These are phyloP conservation scores for Gobio occitaniae DNA, from an alignment of 2,797 vertebrate genomes.

Conservation along the genomic window DNA sequence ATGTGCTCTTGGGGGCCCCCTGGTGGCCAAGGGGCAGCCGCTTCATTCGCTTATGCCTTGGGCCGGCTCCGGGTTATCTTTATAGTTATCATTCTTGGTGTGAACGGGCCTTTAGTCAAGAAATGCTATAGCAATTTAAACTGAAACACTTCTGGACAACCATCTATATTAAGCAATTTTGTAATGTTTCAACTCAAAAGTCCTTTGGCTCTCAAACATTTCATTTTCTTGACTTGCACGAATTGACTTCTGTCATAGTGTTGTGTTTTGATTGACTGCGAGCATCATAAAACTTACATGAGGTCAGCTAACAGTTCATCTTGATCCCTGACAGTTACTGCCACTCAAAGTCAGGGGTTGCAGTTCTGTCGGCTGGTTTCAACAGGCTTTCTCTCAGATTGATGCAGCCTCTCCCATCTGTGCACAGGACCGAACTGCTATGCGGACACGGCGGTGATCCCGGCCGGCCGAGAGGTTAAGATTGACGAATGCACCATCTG, in stretches of 20 bases:
- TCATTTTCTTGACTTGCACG: background rate
- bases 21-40: too few relatives aligned
- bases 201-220: background rate
- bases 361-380: background rate
- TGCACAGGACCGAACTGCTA: conserved; percentile 95
- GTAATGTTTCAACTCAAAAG: background rate
- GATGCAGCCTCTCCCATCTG: conserved; percentile 17
- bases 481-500: conserved; percentile 98
- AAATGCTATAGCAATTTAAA: background rate
- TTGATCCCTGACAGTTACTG: conserved; percentile 17
- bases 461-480: conserved; percentile 95
- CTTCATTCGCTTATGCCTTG: too few relatives aligned
- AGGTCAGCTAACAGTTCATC: conserved; percentile 34
- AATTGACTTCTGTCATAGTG: background rate
- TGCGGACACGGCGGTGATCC: conserved; percentile 93
- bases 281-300: conserved; percentile 28
- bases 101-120: background rate
- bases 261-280: conserved; percentile 27
- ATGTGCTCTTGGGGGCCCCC: too few relatives aligned
- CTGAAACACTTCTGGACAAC: background rate
- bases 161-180: background rate
- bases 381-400: conserved; percentile 22
- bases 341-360: conserved; percentile 13
- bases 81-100: too few relatives aligned
- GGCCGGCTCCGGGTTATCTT: too few relatives aligned